Evolutionary conservation across 2,888 invertebrate species (phyloP), one percentile per base, ranked within the genome.

Genomic region (Tinea semifulvella): DNA sequence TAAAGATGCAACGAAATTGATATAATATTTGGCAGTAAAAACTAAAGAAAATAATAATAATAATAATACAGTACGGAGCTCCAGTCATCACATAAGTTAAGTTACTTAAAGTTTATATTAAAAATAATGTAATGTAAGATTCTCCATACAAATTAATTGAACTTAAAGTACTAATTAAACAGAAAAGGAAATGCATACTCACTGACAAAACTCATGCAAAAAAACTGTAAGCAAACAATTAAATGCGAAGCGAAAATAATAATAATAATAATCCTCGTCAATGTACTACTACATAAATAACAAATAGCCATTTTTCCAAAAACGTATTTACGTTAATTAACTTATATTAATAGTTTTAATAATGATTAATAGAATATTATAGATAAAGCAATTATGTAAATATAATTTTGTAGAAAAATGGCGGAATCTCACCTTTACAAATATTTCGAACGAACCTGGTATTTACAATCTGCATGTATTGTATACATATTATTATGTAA

Each of bases 141-240:
- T 13, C 26, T 25, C 28, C 2, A 14, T 17, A 28, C 20, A 28
- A 17, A 18, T 17, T 28, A 22, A 43, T 17, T n/a, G 18, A 27
- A 43, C 43, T 28, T 17, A 43, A 18, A 6, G 11, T 8, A 10
- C 4, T 7, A 43, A 51, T 53, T 59, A 57, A 58, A 52, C n/a
- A 56, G 56, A 66, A 67, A 73, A 66, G 69, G 69, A 69, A 70
- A 68, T 68, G 76, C 76, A 77, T 79, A 79, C 77, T 77, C 75
- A 77, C 76, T 71, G 63, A 75, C 74, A 70, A 65, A 63, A 68
- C 14, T n/a, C 79, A 79, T 79, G 80, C 80, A 75, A 60, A 68
- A 77, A 70, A 16, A 74, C 75, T 73, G 69, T 72, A 76, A 77
- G 77, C 77, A 74, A 73, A 77, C 72, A 71, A 73, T 65, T 74